A percentile compares a stretch with the other conserved stretches of the same genome.
Conservation (phyloP, 2,888 invertebrate genomes). For the Hyposoter didymator region DNA sequence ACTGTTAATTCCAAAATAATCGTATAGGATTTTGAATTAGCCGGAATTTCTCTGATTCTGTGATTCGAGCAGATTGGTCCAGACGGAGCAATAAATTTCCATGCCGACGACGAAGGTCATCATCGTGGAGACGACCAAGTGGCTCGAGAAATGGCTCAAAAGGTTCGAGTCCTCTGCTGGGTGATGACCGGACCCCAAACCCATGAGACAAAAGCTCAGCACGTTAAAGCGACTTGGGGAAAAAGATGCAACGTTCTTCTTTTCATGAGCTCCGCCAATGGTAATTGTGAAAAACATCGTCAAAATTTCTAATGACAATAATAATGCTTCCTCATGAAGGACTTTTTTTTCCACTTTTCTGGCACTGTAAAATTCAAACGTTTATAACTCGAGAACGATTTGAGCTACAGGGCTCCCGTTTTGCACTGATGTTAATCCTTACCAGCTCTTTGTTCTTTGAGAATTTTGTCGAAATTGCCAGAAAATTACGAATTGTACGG, state of each 20-base stretch:
- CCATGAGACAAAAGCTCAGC: constrained; percentile 94
- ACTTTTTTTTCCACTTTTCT: no score
- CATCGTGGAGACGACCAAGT: constrained; percentile 90
- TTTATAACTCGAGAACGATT: no score
- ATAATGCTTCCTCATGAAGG: no score
- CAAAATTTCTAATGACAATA: no score
- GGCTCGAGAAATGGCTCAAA: constrained; percentile 89
- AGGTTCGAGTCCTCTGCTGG: constrained; percentile 97
- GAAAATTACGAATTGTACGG: no score
- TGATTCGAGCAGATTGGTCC: constrained; percentile 80
- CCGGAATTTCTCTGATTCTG: not conserved
- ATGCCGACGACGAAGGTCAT: constrained; percentile 87
- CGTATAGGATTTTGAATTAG: not conserved
- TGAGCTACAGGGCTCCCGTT: no score
- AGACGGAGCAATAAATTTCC: constrained; percentile 84
- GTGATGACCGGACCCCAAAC: constrained; percentile 97
- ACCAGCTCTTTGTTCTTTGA: no score
- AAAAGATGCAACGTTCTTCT: constrained; percentile 94
- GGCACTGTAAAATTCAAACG: no score
- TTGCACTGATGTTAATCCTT: no score
- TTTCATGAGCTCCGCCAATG: constrained; percentile 93
- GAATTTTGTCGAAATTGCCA: no score
- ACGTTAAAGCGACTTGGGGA: constrained; percentile 98
- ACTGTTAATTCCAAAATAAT: not conserved
- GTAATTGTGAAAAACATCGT: constrained; percentile 81